Conservation (phyloP, 2,888 invertebrate genomes). For the Drosophila barbarae region DNA sequence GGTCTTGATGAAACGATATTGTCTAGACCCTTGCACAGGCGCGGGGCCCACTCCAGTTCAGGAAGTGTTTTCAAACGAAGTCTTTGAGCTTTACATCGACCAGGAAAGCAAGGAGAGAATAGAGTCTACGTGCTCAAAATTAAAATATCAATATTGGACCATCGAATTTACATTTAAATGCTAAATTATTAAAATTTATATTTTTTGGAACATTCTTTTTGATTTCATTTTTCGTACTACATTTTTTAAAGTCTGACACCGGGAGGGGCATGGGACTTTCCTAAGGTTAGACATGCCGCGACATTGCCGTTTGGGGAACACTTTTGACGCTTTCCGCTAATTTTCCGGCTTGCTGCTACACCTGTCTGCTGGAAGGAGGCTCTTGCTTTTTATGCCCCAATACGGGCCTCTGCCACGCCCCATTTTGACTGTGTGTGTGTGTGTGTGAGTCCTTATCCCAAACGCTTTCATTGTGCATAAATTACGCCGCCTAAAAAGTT, state of each 20-base stretch:
- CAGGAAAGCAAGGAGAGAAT: too few relatives aligned
- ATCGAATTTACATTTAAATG: too few relatives aligned
- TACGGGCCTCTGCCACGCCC: slow-evolving; percentile 37
- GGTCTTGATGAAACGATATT: too few relatives aligned
- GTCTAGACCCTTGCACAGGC: too few relatives aligned
- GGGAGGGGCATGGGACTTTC: background rate
- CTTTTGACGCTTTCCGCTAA: slow-evolving; percentile 75
- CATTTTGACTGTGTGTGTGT: slow-evolving; percentile 14
- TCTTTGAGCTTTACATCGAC: too few relatives aligned
- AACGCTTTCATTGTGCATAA: slow-evolving; percentile 72
- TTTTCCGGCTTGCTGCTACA: slow-evolving; percentile 72
- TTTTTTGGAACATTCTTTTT: too few relatives aligned
- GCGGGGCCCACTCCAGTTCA: too few relatives aligned
- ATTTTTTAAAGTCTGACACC: slow-evolving; percentile 9
- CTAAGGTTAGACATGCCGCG: slow-evolving; percentile 51
- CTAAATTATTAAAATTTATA: too few relatives aligned
- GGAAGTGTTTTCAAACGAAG: too few relatives aligned
- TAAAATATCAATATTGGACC: too few relatives aligned
- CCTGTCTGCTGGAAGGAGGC: slow-evolving; percentile 51
- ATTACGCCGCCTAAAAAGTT: slow-evolving; percentile 68
- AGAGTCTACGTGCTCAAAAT: too few relatives aligned
- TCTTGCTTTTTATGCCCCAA: slow-evolving; percentile 33
- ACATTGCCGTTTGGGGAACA: slow-evolving; percentile 71
- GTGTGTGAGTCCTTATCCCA: slow-evolving; percentile 56
- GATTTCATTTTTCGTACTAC: too few relatives aligned